Evolutionary conservation across 2,888 invertebrate genomes (phyloP).

Genomic region (Elmis aenea): DNA sequence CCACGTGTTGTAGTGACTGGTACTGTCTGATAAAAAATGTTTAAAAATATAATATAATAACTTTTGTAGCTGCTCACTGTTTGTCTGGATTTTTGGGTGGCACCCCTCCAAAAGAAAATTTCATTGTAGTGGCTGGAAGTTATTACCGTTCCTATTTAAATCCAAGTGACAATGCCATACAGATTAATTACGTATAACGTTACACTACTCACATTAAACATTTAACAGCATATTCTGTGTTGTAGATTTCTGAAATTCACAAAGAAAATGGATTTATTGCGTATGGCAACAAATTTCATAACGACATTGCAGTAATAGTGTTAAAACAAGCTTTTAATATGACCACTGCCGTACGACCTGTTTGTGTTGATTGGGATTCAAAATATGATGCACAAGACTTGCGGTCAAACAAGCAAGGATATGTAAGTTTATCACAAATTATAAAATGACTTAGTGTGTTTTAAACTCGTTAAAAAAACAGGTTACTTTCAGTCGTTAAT

Average conservation of each 20-base stretch:
- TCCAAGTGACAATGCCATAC: constrained; percentile 22
- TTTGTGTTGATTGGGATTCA: constrained; percentile 36
- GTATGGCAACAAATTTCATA: constrained; percentile 23
- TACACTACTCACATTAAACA: no score
- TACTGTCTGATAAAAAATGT: constrained; percentile 13
- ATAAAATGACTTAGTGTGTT: no score
- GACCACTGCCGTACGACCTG: constrained; percentile 16
- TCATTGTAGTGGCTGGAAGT: constrained; percentile 34
- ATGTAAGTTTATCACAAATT: no score
- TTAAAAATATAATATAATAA: not conserved
- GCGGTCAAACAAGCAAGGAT: no score
- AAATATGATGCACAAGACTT: no score
- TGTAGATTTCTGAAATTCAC: constrained; percentile 27
- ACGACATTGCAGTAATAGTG: constrained; percentile 41
- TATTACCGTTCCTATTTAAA: constrained; percentile 32
- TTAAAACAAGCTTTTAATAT: constrained; percentile 28
- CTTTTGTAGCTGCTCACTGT: constrained; percentile 38
- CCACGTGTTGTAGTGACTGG: constrained; percentile 34
- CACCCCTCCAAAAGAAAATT: constrained; percentile 11
- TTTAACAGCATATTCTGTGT: no score
- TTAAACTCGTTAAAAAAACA: no score
- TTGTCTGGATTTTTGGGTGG: constrained; percentile 25
- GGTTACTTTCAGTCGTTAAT: no score
- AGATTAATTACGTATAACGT: constrained; percentile 3
- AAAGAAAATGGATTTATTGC: constrained; percentile 15